Conservation (phyloP, 2,888 invertebrate genomes). For the Elysia crispata region DNA sequence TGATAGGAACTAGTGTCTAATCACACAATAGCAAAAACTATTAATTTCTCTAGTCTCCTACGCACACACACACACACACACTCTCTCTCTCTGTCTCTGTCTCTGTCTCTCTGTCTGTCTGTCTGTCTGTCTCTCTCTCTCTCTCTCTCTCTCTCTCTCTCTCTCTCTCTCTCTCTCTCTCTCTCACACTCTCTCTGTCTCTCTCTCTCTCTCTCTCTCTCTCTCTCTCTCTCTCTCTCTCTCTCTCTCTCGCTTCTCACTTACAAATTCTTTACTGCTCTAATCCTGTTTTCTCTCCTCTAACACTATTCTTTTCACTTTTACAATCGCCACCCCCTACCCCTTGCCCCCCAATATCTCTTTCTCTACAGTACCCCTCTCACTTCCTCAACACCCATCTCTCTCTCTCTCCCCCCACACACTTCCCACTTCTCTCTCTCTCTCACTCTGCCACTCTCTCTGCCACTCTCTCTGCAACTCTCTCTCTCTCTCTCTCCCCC, state of each 20-base stretch:
- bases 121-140: slow-evolving; percentile 1
- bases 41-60: no score
- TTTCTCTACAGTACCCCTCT: no score
- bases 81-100: background rate
- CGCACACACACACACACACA: no score
- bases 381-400: no score
- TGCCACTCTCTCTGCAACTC: background rate
- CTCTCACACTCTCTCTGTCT: slow-evolving; percentile 14
- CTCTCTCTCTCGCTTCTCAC: slow-evolving; percentile 13
- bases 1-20: no score
- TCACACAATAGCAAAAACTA: no score
- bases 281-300: no score
- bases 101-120: slow-evolving; percentile 1
- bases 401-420: background rate
- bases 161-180: slow-evolving; percentile 5
- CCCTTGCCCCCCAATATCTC: no score
- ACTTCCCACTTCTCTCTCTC: background rate
- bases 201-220: slow-evolving; percentile 13
- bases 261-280: background rate
- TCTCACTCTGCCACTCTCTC: background rate
- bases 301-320: no score
- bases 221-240: background rate
- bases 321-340: no score
- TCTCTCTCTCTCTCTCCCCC: background rate
- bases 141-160: background rate